A percentile compares a stretch with the other conserved stretches of the same genome.
Evolutionary conservation across 2,797 vertebrate genomes (phyloP).

Genomic region (Etheostoma perlongum): DNA sequence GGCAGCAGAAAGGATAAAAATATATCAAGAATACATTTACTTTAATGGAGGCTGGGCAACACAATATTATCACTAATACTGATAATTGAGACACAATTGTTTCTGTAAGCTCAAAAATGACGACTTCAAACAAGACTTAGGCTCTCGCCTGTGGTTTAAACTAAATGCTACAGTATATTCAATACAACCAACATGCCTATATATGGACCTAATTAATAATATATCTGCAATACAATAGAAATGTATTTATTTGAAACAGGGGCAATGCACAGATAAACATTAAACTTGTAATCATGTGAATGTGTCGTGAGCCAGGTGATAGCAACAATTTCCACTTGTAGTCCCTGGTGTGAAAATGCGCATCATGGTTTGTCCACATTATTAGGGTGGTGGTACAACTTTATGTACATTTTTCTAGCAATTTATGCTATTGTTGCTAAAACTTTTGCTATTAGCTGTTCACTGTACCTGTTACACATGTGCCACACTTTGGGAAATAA

Average conservation of each 20-base stretch:
- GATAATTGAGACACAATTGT: not conserved
- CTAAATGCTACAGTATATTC: not conserved
- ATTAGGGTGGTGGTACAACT: not conserved
- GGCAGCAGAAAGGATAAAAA: slow-evolving; percentile 12
- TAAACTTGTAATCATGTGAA: too few species aligned
- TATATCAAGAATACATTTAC: slow-evolving; percentile 6
- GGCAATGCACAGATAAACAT: too few species aligned
- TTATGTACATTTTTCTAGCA: not conserved
- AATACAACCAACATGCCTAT: not conserved
- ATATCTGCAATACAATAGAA: not conserved
- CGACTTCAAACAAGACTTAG: too few species aligned
- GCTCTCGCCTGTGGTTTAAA: not conserved
- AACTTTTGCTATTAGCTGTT: not conserved
- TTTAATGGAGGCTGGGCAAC: not conserved
- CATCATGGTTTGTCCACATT: too few species aligned
- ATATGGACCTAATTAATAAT: not conserved
- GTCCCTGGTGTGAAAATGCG: not conserved
- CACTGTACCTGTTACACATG: not conserved
- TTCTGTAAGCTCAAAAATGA: not conserved
- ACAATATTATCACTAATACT: not conserved
- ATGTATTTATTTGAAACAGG: too few species aligned
- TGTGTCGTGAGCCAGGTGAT: too few species aligned
- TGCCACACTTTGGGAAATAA: not conserved
- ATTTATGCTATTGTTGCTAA: not conserved
- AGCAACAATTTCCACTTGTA: too few species aligned